Evolutionary conservation across 2,888 invertebrate genomes (phyloP), one percentile per base, ranked within the genome.

Genomic region (Bhutanitis thaidina): DNA sequence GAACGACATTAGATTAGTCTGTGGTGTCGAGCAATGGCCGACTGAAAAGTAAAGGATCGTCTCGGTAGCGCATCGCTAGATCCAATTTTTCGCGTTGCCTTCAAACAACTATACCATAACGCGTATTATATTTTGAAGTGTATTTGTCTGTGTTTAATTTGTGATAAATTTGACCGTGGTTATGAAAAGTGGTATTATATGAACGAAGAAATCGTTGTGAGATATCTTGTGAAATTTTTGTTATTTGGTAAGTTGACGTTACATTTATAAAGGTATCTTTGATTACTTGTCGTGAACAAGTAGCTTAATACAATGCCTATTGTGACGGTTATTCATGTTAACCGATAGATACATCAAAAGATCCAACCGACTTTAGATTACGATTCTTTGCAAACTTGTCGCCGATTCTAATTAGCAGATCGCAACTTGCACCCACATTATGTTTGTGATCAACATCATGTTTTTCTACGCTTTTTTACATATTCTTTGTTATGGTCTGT

Each of bases 231-330:
- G 68, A 78, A 74, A 74, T 72, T 59, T 51, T 74, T 76, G 68
- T 71, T 77, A 63, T 72, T 76, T 20, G 85, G 86, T 86, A 74
- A 85, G 86, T 83, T 69, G 60, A 48, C 52, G 47, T 54, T 56
- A 37, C 29, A 38, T 46, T 56, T 53, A 55, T 54, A 34, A 32
- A 27, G 9, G 43, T 48, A 48, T 52, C 49, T 54, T 43, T 55
- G 38, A 53, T 56, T 36, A 47, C 30, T 55, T 53, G 36, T 12
- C 49, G 49, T 54, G 49, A 53, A 20, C 44, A 49, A 62, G 56
- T 60, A 56, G 45, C 53, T 49, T 49, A 46, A 43, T 53, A 56
- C 57, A 59, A 54, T 59, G 48, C 41, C 35, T 49, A 58, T 56
- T 60, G 59, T 57, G 40, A 36, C 48, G 38, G 45, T 41, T 49